phyloP scores from a whole-genome alignment of 2,113 vertebrate genomes.

The Protobothrops mucrosquamatus region DNA sequence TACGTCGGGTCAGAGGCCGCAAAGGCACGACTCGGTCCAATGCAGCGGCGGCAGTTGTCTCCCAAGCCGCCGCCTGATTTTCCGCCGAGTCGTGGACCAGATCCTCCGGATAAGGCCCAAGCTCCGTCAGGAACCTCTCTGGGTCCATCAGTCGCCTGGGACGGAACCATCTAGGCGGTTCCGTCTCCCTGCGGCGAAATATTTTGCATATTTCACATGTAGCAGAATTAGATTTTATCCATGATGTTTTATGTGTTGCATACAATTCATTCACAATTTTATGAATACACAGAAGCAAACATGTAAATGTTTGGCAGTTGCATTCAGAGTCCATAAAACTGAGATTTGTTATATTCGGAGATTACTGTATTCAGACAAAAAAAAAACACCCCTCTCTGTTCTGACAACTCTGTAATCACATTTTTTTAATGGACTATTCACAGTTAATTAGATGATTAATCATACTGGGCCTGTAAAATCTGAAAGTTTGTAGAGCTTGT shows the following conservation, averaged over 20 bases:
- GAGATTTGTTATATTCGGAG: not conserved
- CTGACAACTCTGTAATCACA: not conserved
- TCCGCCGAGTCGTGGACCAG: no score
- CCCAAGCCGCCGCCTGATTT: no score
- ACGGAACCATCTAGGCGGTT: no score
- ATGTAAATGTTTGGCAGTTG: not conserved
- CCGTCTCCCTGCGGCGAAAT: no score
- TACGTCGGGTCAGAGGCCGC: no score
- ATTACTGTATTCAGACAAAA: not conserved
- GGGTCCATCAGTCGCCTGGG: no score
- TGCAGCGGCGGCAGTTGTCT: no score
- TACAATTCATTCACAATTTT: not conserved
- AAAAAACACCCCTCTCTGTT: not conserved
- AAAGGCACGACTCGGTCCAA: no score
- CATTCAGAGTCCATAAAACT: not conserved
- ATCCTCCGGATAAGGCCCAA: no score
- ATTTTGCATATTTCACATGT: not conserved
- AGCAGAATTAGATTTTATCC: not conserved
- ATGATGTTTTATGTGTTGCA: not conserved
- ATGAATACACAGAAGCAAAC: not conserved
- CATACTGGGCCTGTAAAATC: not conserved
- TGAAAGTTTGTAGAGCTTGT: not conserved
- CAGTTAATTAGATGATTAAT: not conserved
- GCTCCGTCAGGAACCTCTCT: no score
- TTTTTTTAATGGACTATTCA: not conserved